Base-by-base conservation (phyloP, 2,113 vertebrate genomes). In the Malurus cyaneus region DNA sequence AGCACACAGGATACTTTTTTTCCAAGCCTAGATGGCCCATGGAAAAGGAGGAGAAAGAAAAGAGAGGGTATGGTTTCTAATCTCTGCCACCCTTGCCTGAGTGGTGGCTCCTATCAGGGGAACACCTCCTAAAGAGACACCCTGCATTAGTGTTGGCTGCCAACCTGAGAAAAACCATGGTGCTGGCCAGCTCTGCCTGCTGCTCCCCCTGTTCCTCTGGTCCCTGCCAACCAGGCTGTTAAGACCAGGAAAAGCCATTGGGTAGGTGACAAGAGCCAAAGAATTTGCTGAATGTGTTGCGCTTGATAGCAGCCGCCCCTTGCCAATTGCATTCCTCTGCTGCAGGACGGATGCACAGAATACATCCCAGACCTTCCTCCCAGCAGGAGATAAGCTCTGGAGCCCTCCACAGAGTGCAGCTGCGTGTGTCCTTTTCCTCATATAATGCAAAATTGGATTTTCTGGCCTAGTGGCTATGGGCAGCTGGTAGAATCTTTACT, bases 121-220 rank as follows among this genome's bases (percentile, higher is more conserved):
- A 89, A 47, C 18, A 78, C 91, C 56, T 96, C 83, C 61, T 10
- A 24, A 18, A 59, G 87, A 92, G 86, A 94, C 66, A 24, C 32
- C 54, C 73, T 47, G 52, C 6, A 29, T 91, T 92, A 96, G 65
- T 44, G 49, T 80, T 92, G 86, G 80, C 96, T 96, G 95, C 96
- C 87, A 94, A 52, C 41, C 12, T 67, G 92, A 94, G 94, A 95
- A 96, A 95, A 96, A 76, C 10, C 74, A 31, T 62, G 70, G 59
- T 91, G 85, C 80, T 88, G 72, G 85, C n/a, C 57, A 93, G 94
- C 94, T 97, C 92, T 91, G 86, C 91, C 71, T 90, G 89, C 72
- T 86, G 85, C 71, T 86, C 14, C 21, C 13, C 47, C 41, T 13
- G 8, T 83, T 94, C 66, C 72, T 93, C 80, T 61, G 50, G 69